These are phyloP conservation scores for Phymorhynchus buccinoides DNA, from an alignment of 1,140 invertebrate species.

Conservation along the genomic window DNA sequence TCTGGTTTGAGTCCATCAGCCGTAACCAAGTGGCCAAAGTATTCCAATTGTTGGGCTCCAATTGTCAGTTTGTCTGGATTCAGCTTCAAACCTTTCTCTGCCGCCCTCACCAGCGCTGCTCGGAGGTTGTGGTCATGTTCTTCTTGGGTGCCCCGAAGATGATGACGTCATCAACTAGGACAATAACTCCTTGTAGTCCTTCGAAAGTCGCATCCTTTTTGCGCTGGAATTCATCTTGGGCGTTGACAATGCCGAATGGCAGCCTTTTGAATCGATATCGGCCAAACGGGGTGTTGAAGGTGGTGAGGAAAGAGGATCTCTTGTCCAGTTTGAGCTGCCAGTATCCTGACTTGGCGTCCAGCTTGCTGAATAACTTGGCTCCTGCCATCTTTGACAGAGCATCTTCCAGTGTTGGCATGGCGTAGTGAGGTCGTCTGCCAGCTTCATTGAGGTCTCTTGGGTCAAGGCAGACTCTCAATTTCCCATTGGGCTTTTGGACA, in stretches of 20 bases:
- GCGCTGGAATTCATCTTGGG: constrained; percentile 39
- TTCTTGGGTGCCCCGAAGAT: constrained; percentile 38
- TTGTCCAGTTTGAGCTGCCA: constrained; percentile 62
- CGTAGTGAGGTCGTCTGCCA: too few species aligned
- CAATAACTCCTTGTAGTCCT: constrained; percentile 36
- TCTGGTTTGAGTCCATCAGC: too few species aligned
- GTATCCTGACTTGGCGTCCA: constrained; percentile 46
- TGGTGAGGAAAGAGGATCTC: constrained; percentile 55
- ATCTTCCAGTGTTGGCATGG: constrained; percentile 34
- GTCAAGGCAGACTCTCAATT: constrained; percentile 47
- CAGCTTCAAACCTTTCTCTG: too few species aligned
- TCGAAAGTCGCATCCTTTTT: constrained; percentile 25
- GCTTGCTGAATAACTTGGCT: constrained; percentile 44
- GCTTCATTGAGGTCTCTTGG: constrained; percentile 39
- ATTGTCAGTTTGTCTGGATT: too few species aligned
- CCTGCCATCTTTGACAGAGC: constrained; percentile 35
- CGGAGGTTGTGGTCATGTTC: constrained; percentile 46
- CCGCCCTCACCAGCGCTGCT: too few species aligned
- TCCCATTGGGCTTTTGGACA: too few species aligned
- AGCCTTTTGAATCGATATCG: constrained; percentile 42
- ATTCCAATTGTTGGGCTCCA: too few species aligned
- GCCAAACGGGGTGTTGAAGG: constrained; percentile 56
- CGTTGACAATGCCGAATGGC: constrained; percentile 44
- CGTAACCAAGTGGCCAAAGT: too few species aligned
- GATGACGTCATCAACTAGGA: constrained; percentile 45